Evolutionary conservation across 2,113 vertebrate species (phyloP).

Genomic region (Varanus salvator): DNA sequence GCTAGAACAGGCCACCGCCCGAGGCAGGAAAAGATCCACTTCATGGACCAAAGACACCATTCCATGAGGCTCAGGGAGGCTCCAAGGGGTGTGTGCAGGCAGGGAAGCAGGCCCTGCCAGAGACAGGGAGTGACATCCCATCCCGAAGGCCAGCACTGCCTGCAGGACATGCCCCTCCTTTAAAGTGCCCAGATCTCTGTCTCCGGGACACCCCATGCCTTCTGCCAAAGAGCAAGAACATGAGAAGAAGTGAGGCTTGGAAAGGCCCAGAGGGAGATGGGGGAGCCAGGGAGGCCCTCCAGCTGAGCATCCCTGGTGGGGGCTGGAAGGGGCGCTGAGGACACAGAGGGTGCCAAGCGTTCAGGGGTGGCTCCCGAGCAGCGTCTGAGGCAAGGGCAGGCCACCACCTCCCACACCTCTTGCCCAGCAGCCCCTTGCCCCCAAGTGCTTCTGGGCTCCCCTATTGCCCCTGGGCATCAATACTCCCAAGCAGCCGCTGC

Average conservation of each 20-base stretch:
- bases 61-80: background rate
- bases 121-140: background rate
- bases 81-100: background rate
- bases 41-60: background rate
- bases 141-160: background rate
- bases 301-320: too few species aligned
- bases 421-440: background rate
- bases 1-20: background rate
- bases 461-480: background rate
- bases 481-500: background rate
- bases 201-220: background rate
- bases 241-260: background rate
- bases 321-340: too few species aligned
- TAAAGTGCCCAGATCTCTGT: background rate
- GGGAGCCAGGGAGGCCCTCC: too few species aligned
- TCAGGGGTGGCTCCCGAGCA: too few species aligned
- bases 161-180: background rate
- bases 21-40: background rate
- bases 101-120: background rate
- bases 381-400: background rate
- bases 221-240: background rate
- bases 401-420: background rate
- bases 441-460: background rate
- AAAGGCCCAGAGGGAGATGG: background rate
- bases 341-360: too few species aligned